Evolutionary conservation across 64 coral and sea anemone genomes (phyloP).

Genomic region (Actinia tenebrosa): DNA sequence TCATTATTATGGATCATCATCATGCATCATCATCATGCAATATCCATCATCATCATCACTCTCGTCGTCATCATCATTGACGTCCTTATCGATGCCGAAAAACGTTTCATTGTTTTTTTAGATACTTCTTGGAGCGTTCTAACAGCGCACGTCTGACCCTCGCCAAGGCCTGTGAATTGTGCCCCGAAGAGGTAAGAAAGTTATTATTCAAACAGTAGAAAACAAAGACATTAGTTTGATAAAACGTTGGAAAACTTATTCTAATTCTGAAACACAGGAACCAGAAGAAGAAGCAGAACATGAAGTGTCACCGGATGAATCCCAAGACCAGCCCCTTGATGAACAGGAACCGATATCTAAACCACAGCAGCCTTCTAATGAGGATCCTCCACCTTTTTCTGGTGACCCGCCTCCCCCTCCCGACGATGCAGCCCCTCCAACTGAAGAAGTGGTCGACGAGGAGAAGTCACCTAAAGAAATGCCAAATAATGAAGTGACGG

Average conservation of each 20-base stretch:
- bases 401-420: background rate
- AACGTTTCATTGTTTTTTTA: slow-evolving; percentile 8
- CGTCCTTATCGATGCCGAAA: background rate
- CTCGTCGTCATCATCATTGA: background rate
- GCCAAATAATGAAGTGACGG: background rate
- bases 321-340: slow-evolving; percentile 18
- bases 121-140: slow-evolving; percentile 96
- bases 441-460: background rate
- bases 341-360: background rate
- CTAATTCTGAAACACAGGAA: slow-evolving; percentile 22
- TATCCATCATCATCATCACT: background rate
- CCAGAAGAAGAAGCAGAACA: slow-evolving; percentile 55
- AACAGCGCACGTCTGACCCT: slow-evolving; percentile 96
- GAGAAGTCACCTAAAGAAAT: slow-evolving; percentile 2
- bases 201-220: background rate
- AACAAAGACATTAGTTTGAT: background rate
- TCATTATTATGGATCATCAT: background rate
- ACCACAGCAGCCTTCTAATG: background rate
- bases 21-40: no score
- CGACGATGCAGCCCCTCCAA: background rate
- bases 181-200: slow-evolving; percentile 77
- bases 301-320: slow-evolving; percentile 42
- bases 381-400: background rate
- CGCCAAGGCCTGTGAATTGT: slow-evolving; percentile 91
- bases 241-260: background rate